Evolutionary conservation across 1,140 invertebrate species (phyloP), one percentile per base, ranked within the genome.

Genomic region (Pissodes strobi): DNA sequence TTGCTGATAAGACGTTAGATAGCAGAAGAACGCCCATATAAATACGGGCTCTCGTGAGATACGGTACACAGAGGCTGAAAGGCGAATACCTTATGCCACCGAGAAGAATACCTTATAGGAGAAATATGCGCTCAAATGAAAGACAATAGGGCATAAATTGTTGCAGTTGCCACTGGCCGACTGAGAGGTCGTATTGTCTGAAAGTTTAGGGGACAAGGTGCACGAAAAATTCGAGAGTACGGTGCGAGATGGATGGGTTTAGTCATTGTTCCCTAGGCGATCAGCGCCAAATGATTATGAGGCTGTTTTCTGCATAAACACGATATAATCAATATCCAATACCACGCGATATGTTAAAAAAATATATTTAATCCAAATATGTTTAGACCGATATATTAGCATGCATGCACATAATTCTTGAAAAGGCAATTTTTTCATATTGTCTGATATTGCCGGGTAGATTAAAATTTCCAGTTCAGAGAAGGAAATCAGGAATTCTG

Each of bases 81-180:
- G 48, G 48, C 48, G 55, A 57, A 57, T 57, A 57, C 55, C 55
- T 57, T 57, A 57, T 57, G 55, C 55, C 55, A 57, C 38, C 39
- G 55, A 39, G 55, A 39, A 61, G 69, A 68, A 72, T 71, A 52
- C 69, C 69, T 70, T 74, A 69, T 70, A 72, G 64, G 70, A 73
- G 73, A 74, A 73, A 76, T 76, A 76, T 76, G 72, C 72, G 70
- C 70, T 74, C 70, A 73, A 73, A 74, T 75, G 73, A 75, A 75
- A 77, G 74, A 77, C 76, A 77, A 77, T 77, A 71, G 76, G 69
- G 71, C 69, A 77, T 77, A 77, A 77, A 77, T 77, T 75, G 70
- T 64, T 37, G 38, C 49, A 38, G 66, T 45, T 46, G 41, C 45
- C 57, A 48, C 57, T 27, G 57, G 18, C 39, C 57, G 57, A 37